A percentile compares a stretch with the other conserved stretches of the same genome.
Conservation (phyloP, 2,888 invertebrate genomes). For the Clitarchus hookeri region DNA sequence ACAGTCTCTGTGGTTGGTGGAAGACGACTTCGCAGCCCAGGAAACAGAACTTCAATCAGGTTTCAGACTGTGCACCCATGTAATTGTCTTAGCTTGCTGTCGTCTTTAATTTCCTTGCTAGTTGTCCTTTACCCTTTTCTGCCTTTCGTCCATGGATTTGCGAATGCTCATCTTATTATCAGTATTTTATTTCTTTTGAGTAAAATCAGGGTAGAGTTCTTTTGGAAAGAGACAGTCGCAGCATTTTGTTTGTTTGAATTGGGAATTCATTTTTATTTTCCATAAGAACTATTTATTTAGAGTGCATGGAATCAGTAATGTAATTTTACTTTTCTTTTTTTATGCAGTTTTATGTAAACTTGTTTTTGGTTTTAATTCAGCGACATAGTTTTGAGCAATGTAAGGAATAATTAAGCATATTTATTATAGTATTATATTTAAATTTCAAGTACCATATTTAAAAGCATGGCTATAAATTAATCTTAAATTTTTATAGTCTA, state of each 20-base stretch:
- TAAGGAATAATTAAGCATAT: not conserved
- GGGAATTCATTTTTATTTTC: not conserved
- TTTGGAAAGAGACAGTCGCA: not conserved
- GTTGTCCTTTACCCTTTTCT: not conserved
- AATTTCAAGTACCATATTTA: not conserved
- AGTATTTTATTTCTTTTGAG: not conserved
- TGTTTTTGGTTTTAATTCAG: too few relatives aligned
- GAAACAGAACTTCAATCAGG: slow-evolving; percentile 30
- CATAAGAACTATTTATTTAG: not conserved
- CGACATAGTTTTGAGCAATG: too few relatives aligned
- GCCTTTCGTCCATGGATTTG: not conserved
- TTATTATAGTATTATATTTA: not conserved
- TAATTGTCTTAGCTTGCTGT: slow-evolving; percentile 32
- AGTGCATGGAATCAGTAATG: not conserved
- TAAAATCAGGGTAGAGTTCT: not conserved
- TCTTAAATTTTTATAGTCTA: not conserved
- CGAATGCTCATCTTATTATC: not conserved
- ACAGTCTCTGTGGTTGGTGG: slow-evolving; percentile 38
- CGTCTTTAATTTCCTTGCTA: not conserved
- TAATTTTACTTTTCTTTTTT: not conserved
- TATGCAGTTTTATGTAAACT: not conserved
- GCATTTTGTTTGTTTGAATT: not conserved
- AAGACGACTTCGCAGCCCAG: slow-evolving; percentile 32
- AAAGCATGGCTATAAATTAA: not conserved
- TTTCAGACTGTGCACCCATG: slow-evolving; percentile 33